phyloP scores from a whole-genome alignment of 2,113 vertebrate genomes.

The Tragelaphus imberbis region DNA sequence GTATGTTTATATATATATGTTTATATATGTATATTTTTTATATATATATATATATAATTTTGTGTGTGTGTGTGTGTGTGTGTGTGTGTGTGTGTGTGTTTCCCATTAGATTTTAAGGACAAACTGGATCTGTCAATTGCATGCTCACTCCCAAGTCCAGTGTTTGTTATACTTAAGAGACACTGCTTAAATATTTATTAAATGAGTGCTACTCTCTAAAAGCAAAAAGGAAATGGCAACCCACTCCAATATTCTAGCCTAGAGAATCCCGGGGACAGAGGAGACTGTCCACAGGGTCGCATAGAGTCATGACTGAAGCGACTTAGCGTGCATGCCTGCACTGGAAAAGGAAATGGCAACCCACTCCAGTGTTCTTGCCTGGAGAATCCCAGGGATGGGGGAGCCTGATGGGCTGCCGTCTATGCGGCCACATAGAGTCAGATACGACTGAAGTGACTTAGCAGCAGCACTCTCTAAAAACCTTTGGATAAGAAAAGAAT shows the following conservation, averaged over 20 bases:
- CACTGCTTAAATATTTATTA: not conserved
- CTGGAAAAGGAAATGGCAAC: not conserved
- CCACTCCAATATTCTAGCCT: not conserved
- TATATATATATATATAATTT: not conserved
- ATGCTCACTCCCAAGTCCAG: not conserved
- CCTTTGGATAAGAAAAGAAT: not conserved
- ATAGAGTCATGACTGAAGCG: not conserved
- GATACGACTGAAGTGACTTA: not conserved
- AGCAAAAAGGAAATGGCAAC: not conserved
- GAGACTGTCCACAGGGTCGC: not conserved
- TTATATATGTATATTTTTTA: not conserved
- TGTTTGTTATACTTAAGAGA: not conserved
- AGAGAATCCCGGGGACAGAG: not conserved
- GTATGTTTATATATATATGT: not conserved
- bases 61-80: not conserved
- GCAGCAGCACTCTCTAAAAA: not conserved
- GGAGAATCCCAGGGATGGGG: not conserved
- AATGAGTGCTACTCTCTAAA: not conserved
- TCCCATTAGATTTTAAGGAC: not conserved
- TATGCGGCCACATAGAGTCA: accelerated
- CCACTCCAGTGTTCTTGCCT: not conserved
- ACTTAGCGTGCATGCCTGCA: not conserved
- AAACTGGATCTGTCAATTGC: not conserved
- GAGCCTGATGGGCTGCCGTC: not conserved
- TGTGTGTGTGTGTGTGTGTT: not conserved